Evolutionary conservation across 2,888 invertebrate species (phyloP), one percentile per base, ranked within the genome.

Genomic region (Allygus modestus): DNA sequence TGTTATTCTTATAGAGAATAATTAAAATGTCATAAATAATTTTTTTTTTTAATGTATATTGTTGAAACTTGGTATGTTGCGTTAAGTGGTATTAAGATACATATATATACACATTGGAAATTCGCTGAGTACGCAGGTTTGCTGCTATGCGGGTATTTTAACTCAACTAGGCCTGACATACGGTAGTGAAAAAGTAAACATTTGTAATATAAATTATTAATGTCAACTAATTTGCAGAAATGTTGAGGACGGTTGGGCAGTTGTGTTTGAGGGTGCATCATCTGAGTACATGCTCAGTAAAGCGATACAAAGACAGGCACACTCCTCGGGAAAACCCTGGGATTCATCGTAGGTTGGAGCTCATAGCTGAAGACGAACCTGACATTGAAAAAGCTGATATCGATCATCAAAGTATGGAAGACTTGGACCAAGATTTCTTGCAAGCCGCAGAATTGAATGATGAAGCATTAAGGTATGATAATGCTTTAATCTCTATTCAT

Each of bases 301-400:
- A 31, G 17, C 28, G 15, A 17, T 65, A 28, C 73, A 37, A n/a
- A 41, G 23, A 73, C 11, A 37, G 17, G 20, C 51, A 51, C n/a
- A 77, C 77, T 23, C 46, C 51, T 31, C 33, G 15, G 17, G 26
- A 77, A 2, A 51, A 77, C 17, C 83, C 85, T 33, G 87, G 87
- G 43, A 58, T 87, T 9, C 69, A 82, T 12, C 83, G 82, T 15
- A 75, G 86, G 12, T 82, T 86, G 51, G 65, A 85, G 37, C 82
- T 86, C 81, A 87, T 92, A 1, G 92, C 91, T 85, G 88, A 90
- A 85, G 91, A 91, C 7, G 91, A 91, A 46, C 90, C 91, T 81
- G 91, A 91, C 86, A 15, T 73, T 86, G 89, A 89, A 83, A 90
- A 90, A 69, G 91, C 92, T 87, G 88, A 77, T 37, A 20, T 86